Base-by-base conservation (phyloP, 2,888 invertebrate species). In the Pheosia gnoma region DNA sequence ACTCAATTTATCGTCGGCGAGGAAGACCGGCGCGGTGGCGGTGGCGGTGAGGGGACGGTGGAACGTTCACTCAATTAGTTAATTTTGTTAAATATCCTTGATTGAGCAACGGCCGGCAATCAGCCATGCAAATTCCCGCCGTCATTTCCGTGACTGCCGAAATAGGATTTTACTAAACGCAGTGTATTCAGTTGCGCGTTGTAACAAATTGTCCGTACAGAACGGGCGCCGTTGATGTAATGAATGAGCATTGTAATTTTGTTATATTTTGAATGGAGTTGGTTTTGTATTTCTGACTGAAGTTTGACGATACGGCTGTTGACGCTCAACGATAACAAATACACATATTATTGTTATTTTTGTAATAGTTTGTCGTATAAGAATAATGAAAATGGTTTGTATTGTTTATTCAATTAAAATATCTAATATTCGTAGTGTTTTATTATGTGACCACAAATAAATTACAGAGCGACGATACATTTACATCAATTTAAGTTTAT, bases 1-100 rank as follows among this genome's bases (percentile, higher is more conserved):
- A 84, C 79, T 82, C 80, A 85, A 87, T 87, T 87, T 86, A 82
- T 63, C 82, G 80, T 73, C 72, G 73, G 67, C 75, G 79, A 78
- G 78, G 75, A 76, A 68, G 70, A 60, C 37, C 53, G 53, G 51
- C 51, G 51, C 25, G 25, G 25, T 25, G 25, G 47, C 47, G 47
- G 37, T 10, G 52, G 25, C 56, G 36, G 66, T 67, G 76, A 71
- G 79, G 69, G 79, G 79, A 78, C 76, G 79, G 80, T 80, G 83
- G 85, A 86, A 82, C 88, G 88, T 87, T 89, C 90, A 91, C 90
- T 91, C 92, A 91, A 93, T 93, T 92, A 93, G 90, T 89, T 92
- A 91, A 93, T 93, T 92, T 89, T 85, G 93, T 92, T 93, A 93
- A 93, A 91, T 90, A 91, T 88, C 91, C 93, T 90, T 92, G 93